Evolutionary conservation across 2,113 vertebrate genomes (phyloP).

Genomic region (Dolichotis patagonum): DNA sequence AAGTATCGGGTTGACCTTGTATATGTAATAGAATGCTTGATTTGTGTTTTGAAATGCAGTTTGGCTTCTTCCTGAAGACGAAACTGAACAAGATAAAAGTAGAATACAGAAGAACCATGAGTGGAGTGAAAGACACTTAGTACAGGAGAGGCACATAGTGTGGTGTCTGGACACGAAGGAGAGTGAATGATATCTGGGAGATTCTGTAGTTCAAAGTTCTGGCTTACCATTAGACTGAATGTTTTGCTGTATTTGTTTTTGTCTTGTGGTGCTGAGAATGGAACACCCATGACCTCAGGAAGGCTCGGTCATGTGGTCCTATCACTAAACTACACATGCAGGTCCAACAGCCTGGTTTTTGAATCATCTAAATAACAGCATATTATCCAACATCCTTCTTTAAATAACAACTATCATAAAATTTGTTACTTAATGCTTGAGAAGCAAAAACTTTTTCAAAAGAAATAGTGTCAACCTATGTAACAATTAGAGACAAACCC

Average conservation of each 20-base stretch:
- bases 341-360: neutral
- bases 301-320: neutral
- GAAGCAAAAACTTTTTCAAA: neutral
- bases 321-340: neutral
- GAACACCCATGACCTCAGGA: neutral
- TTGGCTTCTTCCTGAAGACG: neutral
- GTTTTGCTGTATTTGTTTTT: too few species aligned
- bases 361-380: neutral
- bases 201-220: neutral
- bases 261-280: neutral
- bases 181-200: neutral
- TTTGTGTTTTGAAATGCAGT: neutral
- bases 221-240: neutral
- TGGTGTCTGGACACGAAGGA: neutral
- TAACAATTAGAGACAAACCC: neutral
- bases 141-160: rapidly evolving
- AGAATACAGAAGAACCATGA: too few species aligned
- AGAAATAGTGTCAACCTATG: neutral
- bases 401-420: neutral
- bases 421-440: neutral
- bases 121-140: neutral
- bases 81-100: neutral
- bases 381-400: neutral
- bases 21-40: neutral
- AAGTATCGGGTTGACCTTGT: neutral